Evolutionary conservation across 1,140 invertebrate genomes (phyloP), one percentile per base, ranked within the genome.

Genomic region (Hyphantria cunea): DNA sequence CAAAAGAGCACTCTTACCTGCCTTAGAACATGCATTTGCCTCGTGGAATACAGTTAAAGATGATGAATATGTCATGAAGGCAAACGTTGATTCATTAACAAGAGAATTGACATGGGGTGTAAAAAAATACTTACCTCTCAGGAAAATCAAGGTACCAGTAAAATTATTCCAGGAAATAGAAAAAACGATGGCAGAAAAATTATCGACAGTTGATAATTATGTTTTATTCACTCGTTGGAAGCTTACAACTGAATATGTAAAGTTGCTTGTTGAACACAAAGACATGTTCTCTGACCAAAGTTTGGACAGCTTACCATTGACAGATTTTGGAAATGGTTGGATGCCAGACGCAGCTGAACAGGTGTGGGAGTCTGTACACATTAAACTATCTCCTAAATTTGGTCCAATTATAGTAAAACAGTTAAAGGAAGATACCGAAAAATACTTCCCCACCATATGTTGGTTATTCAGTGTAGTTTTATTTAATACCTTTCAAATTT

Each of bases 391-490:
- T 25, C 48, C 31, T 4, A 14, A 32, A 14, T 72, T 81, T 15
- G 68, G 47, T 14, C 64, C 12, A 48, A 68, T 47, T 12, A 48
- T n/a, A 67, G 66, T 59, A 37, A 15, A 77, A 6, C 62, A 60
- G 54, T 60, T 84, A 25, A 75, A 73, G 50, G 54, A 70, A 49
- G 78, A 84, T 44, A 44, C 69, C 0, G 15, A 56, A 6, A 49
- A 67, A 34, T 69, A 70, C 50, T 77, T 69, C 67, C 44, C 77
- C 8, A 68, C 69, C 0, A 79, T 82, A 56, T 72, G 73, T 47
- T 31, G 48, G 15, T 25, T 72, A 9, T 80, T 76, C 44, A 17
- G 49, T 11, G 32, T 69, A 5, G 55, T 60, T 34, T 44, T 80
- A 7, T 0, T 61, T 9, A 12, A 32, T 14, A 34, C 71, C 47